Evolutionary conservation across 2,888 invertebrate genomes (phyloP).

Genomic region (Chironomus tentans): DNA sequence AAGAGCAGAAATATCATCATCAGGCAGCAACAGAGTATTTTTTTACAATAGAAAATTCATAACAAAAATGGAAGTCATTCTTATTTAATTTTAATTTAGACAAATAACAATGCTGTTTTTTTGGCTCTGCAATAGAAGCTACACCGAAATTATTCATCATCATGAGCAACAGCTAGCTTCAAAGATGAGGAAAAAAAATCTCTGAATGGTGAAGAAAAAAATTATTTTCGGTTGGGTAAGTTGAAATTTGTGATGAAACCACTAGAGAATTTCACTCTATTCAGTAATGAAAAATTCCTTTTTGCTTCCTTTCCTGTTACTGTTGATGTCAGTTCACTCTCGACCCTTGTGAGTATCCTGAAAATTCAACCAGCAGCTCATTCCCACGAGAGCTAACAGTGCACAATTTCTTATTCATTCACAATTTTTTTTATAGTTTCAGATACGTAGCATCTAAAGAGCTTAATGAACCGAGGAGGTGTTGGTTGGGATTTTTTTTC

Average conservation of each 20-base stretch:
- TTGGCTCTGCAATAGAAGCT: background rate
- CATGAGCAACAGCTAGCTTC: background rate
- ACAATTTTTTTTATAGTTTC: background rate
- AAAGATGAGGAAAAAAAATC: background rate
- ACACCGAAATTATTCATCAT: background rate
- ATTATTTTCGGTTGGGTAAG: too few relatives aligned
- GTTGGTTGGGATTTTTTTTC: background rate
- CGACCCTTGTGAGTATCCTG: background rate
- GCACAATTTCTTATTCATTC: background rate
- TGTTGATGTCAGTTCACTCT: background rate
- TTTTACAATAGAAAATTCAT: background rate
- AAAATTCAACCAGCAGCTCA: background rate
- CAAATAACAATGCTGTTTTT: background rate
- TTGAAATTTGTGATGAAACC: background rate
- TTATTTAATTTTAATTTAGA: constrained; percentile 18
- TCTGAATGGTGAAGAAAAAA: too few relatives aligned
- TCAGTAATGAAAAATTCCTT: background rate
- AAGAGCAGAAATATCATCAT: constrained; percentile 1
- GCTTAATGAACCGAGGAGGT: constrained; percentile 20
- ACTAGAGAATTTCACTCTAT: background rate
- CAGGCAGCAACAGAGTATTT: background rate
- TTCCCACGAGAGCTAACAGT: background rate
- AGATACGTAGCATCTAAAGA: background rate
- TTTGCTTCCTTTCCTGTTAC: background rate
- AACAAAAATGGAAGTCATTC: background rate